Percentiles rank a stretch among this genome's conserved stretches.
These are phyloP conservation scores for Spheniscus humboldti DNA, from an alignment of 2,797 vertebrate species.

Conservation along the genomic window DNA sequence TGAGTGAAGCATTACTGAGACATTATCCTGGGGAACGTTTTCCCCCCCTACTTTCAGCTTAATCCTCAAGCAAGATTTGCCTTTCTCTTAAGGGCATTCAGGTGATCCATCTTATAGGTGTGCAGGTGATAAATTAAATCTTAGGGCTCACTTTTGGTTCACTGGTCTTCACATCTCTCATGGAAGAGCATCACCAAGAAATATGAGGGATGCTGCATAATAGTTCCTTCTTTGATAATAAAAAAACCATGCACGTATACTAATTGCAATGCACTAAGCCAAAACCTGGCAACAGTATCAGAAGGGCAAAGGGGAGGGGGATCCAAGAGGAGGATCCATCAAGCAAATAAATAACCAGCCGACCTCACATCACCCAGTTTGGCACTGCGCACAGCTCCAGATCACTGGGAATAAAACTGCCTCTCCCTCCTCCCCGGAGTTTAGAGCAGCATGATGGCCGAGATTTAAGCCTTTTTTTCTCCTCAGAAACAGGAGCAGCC, in stretches of 20 bases:
- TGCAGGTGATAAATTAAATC: neutral
- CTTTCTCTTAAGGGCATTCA: neutral
- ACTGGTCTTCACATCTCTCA: neutral
- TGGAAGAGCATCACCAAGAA: neutral
- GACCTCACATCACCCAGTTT: neutral
- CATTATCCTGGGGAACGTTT: neutral
- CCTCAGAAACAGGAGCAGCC: neutral
- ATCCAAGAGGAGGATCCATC: neutral
- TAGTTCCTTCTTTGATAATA: neutral
- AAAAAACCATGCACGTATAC: neutral
- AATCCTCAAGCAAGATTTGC: neutral
- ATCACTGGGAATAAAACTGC: neutral
- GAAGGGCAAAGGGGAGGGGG: neutral
- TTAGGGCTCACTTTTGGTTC: neutral
- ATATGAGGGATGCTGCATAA: neutral
- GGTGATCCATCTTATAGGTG: neutral
- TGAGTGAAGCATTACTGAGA: neutral
- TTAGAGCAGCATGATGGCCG: fast-evolving
- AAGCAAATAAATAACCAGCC: neutral
- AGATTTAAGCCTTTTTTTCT: neutral
- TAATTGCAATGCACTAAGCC: neutral
- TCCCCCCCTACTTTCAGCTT: neutral
- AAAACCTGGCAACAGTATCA: neutral
- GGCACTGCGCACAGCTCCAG: neutral
- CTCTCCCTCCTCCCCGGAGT: neutral